Conservation (phyloP, 2,888 invertebrate species). For the Nemurella pictetii region DNA sequence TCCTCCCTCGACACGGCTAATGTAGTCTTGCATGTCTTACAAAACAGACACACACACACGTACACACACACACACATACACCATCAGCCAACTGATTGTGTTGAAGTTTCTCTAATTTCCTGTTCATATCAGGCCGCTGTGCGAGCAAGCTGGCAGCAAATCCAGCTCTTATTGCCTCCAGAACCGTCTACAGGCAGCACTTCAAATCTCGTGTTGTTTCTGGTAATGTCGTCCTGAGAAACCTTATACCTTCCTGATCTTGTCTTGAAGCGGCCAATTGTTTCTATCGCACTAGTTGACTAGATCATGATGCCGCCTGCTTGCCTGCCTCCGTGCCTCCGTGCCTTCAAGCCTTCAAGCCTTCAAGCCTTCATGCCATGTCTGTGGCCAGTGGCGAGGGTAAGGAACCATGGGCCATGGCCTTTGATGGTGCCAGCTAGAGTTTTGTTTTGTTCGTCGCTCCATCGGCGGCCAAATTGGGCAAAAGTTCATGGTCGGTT, state of each 20-base stretch:
- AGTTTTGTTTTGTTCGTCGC: background rate
- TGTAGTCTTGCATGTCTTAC: background rate
- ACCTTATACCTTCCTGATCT: constrained; percentile 30
- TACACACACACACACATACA: background rate
- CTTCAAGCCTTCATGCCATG: background rate
- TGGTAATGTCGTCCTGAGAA: constrained; percentile 26
- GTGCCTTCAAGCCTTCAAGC: no score
- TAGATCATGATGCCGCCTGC: constrained; percentile 14
- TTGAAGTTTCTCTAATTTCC: constrained; percentile 33
- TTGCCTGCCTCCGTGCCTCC: no score
- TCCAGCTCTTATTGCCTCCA: background rate
- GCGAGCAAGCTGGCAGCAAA: background rate
- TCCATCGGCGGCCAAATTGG: background rate
- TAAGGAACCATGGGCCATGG: no score
- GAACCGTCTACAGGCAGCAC: background rate
- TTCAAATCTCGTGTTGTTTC: constrained; percentile 28
- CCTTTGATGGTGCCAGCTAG: background rate
- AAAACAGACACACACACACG: background rate
- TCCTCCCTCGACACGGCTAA: background rate
- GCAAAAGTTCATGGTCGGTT: background rate
- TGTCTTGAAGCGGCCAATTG: background rate
- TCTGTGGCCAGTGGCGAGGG: background rate
- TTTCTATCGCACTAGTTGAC: constrained; percentile 9
- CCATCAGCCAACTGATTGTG: background rate
- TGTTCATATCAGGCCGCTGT: constrained; percentile 17